A percentile compares a stretch with the other conserved stretches of the same genome.
phyloP scores from a whole-genome alignment of 92 coral and sea anemone genomes.

The Anthopleura xanthogrammica region DNA sequence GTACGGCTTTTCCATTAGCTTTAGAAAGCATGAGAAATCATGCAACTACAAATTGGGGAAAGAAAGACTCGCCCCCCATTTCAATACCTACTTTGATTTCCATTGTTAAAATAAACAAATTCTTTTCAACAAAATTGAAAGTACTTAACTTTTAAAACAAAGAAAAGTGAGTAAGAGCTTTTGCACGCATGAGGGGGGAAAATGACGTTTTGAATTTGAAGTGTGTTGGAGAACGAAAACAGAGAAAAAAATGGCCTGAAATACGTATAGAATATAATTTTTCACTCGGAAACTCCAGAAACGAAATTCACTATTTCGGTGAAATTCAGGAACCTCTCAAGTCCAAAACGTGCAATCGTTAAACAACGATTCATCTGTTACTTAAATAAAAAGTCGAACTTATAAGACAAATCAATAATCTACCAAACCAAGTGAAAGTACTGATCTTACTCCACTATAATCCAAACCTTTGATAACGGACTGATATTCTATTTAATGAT shows the following conservation, averaged over 20 bases:
- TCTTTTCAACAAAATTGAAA: no score
- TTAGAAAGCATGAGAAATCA: no score
- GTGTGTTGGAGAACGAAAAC: no score
- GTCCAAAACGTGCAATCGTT: not conserved
- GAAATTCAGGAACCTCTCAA: not conserved
- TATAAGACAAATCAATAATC: not conserved
- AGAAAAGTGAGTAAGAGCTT: no score
- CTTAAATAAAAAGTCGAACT: not conserved
- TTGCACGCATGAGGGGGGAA: no score
- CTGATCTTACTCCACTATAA: not conserved
- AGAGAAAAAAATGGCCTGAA: no score
- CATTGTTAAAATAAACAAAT: not conserved
- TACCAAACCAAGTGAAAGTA: not conserved
- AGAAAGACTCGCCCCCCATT: not conserved
- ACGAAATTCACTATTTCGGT: no score
- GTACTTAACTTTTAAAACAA: no score
- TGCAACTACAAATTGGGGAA: no score
- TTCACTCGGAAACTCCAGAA: no score
- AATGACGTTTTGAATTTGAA: no score
- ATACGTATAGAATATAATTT: no score
- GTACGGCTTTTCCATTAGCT: not conserved
- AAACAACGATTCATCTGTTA: not conserved
- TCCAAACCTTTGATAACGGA: constrained; percentile 8
- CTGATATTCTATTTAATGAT: not conserved
- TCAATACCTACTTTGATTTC: not conserved